These are phyloP conservation scores for Cygnus buccinator DNA, from an alignment of 2,113 vertebrate genomes.

Conservation along the genomic window DNA sequence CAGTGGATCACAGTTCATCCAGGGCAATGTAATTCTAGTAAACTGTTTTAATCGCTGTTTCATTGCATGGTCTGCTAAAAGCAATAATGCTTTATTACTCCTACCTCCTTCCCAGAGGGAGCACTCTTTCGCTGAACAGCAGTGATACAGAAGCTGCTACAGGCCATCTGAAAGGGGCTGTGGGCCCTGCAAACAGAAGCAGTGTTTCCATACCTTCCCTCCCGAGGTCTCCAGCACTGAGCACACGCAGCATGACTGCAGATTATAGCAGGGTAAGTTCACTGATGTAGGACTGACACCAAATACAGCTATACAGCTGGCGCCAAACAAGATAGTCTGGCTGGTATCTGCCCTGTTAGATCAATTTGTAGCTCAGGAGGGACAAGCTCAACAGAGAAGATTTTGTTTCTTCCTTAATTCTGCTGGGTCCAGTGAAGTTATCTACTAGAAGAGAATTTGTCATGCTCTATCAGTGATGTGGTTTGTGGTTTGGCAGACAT, in stretches of 20 bases:
- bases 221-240: slow-evolving; percentile 67
- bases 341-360: accelerated
- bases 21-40: not conserved
- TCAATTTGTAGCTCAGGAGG: accelerated
- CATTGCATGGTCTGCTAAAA: not conserved
- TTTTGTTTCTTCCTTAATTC: not conserved
- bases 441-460: not conserved
- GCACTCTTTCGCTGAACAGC: slow-evolving; percentile 75
- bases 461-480: accelerated
- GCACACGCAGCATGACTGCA: slow-evolving; percentile 45
- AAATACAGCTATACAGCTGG: not conserved
- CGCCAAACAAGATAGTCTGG: accelerated
- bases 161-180: slow-evolving; percentile 53
- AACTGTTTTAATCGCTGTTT: not conserved
- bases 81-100: not conserved
- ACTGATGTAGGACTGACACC: not conserved
- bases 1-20: not conserved
- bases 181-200: not conserved
- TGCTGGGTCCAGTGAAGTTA: not conserved
- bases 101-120: slow-evolving; percentile 72
- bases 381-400: not conserved
- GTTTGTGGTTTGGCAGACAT: not conserved
- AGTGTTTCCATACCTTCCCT: slow-evolving; percentile 19
- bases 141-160: slow-evolving; percentile 66
- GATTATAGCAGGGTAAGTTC: slow-evolving; percentile 78